Evolutionary conservation across 2,888 invertebrate genomes (phyloP).

Genomic region (Ypsolopha scabrella): DNA sequence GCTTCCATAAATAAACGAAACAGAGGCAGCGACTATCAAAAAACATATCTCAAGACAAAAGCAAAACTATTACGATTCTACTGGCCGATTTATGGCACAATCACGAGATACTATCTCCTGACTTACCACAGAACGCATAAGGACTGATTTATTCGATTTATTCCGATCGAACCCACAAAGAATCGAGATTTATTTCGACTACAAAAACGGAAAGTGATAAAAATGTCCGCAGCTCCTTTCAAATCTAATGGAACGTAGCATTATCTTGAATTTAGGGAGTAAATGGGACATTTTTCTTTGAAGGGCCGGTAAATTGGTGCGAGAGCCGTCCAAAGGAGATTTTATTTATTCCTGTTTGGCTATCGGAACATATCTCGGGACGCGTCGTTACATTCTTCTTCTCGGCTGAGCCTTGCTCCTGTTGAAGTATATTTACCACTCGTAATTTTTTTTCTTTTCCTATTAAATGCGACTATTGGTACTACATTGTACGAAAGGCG

Average conservation of each 20-base stretch:
- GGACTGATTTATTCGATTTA: constrained; percentile 7
- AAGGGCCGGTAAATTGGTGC: neutral
- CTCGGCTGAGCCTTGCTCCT: neutral
- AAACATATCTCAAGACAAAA: too few species aligned
- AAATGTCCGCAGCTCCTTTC: neutral
- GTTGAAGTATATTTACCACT: neutral
- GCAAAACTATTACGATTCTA: constrained; percentile 3
- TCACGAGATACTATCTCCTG: constrained; percentile 1
- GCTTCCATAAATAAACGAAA: too few species aligned
- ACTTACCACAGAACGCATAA: constrained; percentile 3
- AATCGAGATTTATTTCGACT: constrained; percentile 3
- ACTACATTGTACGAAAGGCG: too few species aligned
- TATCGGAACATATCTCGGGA: neutral
- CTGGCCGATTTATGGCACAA: constrained; percentile 8
- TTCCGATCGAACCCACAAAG: constrained; percentile 1
- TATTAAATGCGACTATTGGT: too few species aligned
- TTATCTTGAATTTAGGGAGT: neutral
- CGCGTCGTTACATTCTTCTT: neutral
- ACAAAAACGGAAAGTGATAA: neutral
- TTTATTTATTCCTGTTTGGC: neutral
- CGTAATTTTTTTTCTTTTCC: neutral
- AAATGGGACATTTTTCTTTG: neutral
- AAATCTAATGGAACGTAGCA: neutral
- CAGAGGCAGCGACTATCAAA: too few species aligned
- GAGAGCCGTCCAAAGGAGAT: neutral